Conservation (phyloP, 2,888 invertebrate species). For the Psylliodes chrysocephalus region DNA sequence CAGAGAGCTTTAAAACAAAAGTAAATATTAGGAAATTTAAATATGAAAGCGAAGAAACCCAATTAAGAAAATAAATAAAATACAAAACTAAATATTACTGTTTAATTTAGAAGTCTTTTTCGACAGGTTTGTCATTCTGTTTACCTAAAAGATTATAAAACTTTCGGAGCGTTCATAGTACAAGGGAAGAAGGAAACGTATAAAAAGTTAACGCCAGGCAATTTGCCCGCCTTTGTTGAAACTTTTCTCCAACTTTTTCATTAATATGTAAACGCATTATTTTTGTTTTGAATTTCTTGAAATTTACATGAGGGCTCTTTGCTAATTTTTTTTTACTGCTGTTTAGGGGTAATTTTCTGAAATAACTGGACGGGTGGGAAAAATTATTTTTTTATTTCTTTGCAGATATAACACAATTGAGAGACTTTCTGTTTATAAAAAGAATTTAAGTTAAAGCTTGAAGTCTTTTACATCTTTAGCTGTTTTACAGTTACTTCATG, state of each 20-base stretch:
- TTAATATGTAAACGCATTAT: conserved; percentile 29
- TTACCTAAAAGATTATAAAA: conserved; percentile 25
- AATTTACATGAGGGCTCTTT: conserved; percentile 17
- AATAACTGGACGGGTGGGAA: conserved; percentile 7
- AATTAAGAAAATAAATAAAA: neutral
- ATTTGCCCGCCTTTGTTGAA: conserved; percentile 20
- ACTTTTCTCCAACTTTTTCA: conserved; percentile 23
- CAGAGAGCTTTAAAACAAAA: no score
- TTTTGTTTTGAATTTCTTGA: conserved; percentile 28
- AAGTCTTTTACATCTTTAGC: no score
- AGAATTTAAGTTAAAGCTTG: no score
- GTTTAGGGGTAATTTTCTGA: conserved; percentile 14
- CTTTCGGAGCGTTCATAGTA: neutral
- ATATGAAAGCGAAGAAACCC: neutral
- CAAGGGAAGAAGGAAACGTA: neutral
- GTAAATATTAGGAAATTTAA: neutral
- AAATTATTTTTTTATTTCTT: neutral
- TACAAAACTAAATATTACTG: neutral
- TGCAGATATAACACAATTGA: neutral
- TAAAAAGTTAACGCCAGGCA: conserved; percentile 17
- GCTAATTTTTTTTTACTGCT: conserved; percentile 19
- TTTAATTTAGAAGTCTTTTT: neutral
- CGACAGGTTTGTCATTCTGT: conserved; percentile 21
- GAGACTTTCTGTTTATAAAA: neutral
- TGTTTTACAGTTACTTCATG: no score